Percentiles rank a stretch among this genome's conserved stretches.
Conservation (phyloP, 2,888 invertebrate genomes). For the Drosophila niveifrons region DNA sequence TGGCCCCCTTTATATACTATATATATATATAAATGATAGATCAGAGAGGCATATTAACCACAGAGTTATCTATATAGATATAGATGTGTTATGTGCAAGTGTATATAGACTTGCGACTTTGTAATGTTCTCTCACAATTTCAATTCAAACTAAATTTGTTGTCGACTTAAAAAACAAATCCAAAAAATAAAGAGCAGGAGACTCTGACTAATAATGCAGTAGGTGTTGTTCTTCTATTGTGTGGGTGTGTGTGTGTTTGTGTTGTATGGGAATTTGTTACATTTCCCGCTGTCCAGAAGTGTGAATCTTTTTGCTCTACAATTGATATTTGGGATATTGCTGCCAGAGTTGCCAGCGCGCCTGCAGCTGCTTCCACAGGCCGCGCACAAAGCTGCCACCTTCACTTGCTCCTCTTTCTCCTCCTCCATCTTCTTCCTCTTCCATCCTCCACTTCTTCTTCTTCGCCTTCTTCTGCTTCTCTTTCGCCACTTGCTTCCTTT, state of each 20-base stretch:
- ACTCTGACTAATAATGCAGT: constrained; percentile 45
- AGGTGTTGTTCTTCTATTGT: background rate
- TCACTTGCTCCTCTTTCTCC: too few species aligned
- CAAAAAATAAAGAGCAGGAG: constrained; percentile 24
- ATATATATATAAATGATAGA: constrained; percentile 19
- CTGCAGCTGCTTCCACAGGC: constrained; percentile 79
- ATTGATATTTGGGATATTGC: constrained; percentile 68
- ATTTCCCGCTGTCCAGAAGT: constrained; percentile 33
- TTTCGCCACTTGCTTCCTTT: background rate
- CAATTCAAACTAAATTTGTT: constrained; percentile 35
- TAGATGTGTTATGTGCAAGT: constrained; percentile 1
- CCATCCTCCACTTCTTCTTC: background rate
- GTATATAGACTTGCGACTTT: constrained; percentile 3
- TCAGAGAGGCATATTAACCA: constrained; percentile 2
- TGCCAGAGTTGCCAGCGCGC: constrained; percentile 72
- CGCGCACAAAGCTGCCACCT: constrained; percentile 47
- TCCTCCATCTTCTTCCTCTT: background rate
- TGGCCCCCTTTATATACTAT: constrained; percentile 37
- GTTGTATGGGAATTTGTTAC: constrained; percentile 45
- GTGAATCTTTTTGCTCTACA: constrained; percentile 34
- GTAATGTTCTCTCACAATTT: constrained; percentile 23
- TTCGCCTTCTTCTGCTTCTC: background rate
- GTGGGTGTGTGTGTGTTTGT: constrained; percentile 8
- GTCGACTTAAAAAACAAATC: constrained; percentile 23
- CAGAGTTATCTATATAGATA: constrained; percentile 6